phyloP scores from a whole-genome alignment of 2,888 invertebrate species.

The Spodoptera littoralis region DNA sequence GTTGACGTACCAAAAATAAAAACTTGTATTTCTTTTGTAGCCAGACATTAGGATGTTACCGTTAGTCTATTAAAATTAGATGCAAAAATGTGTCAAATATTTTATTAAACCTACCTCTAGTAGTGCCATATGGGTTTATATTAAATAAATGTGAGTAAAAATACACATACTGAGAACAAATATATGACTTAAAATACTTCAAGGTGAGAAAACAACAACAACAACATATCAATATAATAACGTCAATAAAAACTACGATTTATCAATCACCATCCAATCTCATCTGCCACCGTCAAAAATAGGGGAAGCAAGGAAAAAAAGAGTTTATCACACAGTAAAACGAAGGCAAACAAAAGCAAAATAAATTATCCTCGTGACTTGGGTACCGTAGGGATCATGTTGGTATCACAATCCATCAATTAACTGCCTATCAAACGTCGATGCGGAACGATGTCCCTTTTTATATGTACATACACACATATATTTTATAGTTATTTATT shows the following conservation, averaged over 20 bases:
- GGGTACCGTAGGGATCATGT: conserved; percentile 52
- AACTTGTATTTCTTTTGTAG: no score
- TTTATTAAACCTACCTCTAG: no score
- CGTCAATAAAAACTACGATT: conserved; percentile 42
- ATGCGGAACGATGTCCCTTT: conserved; percentile 50
- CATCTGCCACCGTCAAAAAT: conserved; percentile 47
- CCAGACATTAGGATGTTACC: no score
- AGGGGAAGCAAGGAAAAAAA: conserved; percentile 37
- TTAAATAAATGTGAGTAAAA: no score
- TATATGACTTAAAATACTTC: conserved; percentile 6
- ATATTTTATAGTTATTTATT: conserved; percentile 36
- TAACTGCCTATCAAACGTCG: conserved; percentile 57
- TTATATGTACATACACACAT: conserved; percentile 21
- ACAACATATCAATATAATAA: conserved; percentile 27
- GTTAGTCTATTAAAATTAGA: no score
- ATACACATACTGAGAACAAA: no score
- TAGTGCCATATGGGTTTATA: no score
- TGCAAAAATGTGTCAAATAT: no score
- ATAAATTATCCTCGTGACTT: conserved; percentile 55
- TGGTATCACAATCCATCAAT: conserved; percentile 58
- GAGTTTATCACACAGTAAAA: conserved; percentile 55
- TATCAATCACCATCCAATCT: conserved; percentile 57
- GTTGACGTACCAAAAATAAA: background rate
- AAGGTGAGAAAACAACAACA: conserved; percentile 12
- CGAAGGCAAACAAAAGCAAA: conserved; percentile 53